phyloP scores from a whole-genome alignment of 2,113 vertebrate species.

The Xenotilapia caudafasciata region DNA sequence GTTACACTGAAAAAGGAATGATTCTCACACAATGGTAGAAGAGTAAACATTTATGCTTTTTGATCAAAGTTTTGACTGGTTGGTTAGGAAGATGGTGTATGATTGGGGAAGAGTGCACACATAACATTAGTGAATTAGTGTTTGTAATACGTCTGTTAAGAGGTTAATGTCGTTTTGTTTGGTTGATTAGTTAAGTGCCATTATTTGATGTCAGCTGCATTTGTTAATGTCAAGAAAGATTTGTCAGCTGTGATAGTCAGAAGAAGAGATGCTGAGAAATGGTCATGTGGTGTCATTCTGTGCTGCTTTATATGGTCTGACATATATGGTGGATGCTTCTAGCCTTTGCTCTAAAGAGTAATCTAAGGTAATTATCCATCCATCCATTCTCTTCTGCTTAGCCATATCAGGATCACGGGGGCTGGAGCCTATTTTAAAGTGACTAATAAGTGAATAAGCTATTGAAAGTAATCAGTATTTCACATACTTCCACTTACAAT shows the following conservation, averaged over 20 bases:
- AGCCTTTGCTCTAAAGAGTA: not conserved
- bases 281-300: not conserved
- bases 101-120: not conserved
- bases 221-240: not conserved
- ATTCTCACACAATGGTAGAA: not conserved
- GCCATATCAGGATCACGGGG: not conserved
- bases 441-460: not conserved
- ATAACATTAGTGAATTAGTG: not conserved
- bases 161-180: not conserved
- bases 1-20: not conserved
- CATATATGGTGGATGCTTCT: not conserved
- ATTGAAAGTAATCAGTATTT: not conserved
- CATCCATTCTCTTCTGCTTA: not conserved
- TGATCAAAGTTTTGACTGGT: not conserved
- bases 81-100: not conserved
- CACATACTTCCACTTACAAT: not conserved
- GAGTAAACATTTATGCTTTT: not conserved
- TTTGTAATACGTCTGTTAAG: not conserved
- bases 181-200: not conserved
- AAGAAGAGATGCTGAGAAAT: not conserved
- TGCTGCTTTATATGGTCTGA: not conserved
- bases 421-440: not conserved
- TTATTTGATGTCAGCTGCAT: not conserved
- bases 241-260: not conserved
- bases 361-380: not conserved